Base-by-base conservation (phyloP, 2,888 invertebrate species). In the Troides helena region DNA sequence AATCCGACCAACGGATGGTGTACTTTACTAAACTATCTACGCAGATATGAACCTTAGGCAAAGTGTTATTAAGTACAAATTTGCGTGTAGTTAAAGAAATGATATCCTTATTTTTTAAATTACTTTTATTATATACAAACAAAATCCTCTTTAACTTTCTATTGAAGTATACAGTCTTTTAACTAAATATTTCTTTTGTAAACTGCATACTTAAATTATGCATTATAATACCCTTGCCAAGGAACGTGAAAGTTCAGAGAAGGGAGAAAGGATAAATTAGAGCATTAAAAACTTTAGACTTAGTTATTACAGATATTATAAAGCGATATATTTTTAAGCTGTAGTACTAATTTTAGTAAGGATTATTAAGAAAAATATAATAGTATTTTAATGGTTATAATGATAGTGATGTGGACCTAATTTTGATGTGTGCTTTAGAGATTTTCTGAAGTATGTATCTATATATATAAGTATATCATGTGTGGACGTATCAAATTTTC, bases 161-260 rank as follows among this genome's bases (percentile, higher is more conserved):
- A 39, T 39, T 39, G 39, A 39, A 10, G 7, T 7, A 30, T 30
- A 39, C 1, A 46, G 46, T 14, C 12, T 4, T 46, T 46, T n/a
- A 56, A 21, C n/a, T n/a, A 8, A 56, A 21, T 21, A n/a, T 56
- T 56, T 56, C 10, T 56, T 56, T 56, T 56, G 8, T 56, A 21
- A 56, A 56, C 14, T 21, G n/a, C n/a, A 12, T 60, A 36, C 18
- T 1, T 60, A 0, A 60, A 60, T 17, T 25, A 53, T 60, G 57
- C 53, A 68, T 25, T 70, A 62, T 63, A 64, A 58, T 74, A 74
- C 78, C 77, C 79, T 80, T 76, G 83, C 83, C 86, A 90, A 90
- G 91, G 91, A 89, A 87, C 82, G 90, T 85, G 91, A 92, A 92
- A 92, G 91, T 86, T 75, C 23, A 84, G 87, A 84, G 89, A 90